A percentile compares a stretch with the other conserved stretches of the same genome.
Conservation (phyloP, 2,888 invertebrate genomes). For the Phengaris arion region DNA sequence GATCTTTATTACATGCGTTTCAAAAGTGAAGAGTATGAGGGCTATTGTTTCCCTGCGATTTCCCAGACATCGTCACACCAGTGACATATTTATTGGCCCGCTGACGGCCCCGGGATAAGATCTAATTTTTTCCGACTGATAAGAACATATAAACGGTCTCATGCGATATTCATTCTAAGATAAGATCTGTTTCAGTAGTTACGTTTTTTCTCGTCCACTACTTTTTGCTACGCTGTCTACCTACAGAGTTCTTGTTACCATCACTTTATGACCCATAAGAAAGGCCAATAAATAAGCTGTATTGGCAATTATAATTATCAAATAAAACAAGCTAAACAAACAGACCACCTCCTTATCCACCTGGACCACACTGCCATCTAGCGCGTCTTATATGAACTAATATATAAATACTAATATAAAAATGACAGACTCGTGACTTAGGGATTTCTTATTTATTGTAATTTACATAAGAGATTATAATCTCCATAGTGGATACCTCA, state of each 20-base stretch:
- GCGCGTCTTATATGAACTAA: neutral
- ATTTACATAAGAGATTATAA: constrained; percentile 6
- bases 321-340: neutral
- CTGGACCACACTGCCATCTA: neutral
- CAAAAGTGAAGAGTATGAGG: constrained; percentile 44
- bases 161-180: constrained; percentile 40
- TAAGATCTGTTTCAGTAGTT: constrained; percentile 34
- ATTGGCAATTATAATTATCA: constrained; percentile 21
- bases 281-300: constrained; percentile 8
- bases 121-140: constrained; percentile 52
- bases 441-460: neutral
- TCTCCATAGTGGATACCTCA: neutral
- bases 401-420: neutral
- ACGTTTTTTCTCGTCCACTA: constrained; percentile 26
- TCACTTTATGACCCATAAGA: constrained; percentile 21
- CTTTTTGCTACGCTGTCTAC: constrained; percentile 28
- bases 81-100: constrained; percentile 73
- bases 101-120: constrained; percentile 56
- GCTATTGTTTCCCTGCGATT: constrained; percentile 54
- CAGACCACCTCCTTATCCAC: neutral
- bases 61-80: constrained; percentile 54
- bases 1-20: constrained; percentile 76
- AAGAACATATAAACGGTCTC: constrained; percentile 40
- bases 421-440: neutral
- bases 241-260: neutral